Base-by-base conservation (phyloP, 2,797 vertebrate genomes). In the Saxicola maurus region DNA sequence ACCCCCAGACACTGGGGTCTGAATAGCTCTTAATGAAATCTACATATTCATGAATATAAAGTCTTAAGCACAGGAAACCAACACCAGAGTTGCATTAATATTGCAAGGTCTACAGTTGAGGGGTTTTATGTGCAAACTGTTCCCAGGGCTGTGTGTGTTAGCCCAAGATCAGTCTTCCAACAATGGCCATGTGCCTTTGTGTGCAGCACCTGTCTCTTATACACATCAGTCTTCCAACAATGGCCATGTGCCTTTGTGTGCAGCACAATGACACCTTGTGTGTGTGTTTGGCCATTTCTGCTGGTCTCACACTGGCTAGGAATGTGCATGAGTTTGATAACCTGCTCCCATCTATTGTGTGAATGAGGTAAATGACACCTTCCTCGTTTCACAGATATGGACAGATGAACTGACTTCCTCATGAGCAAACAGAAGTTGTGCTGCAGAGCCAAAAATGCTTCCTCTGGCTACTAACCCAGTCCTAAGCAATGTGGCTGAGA, bases 21-120 rank as follows among this genome's bases (percentile, higher is more conserved):
- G 93, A 96, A 95, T 95, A 81, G 90, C 38, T 59, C 82, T 67
- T 90, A 94, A 94, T 95, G 94, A 94, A 69, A 94, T 94, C 85
- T 95, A 20, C 92, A 94, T 96, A 92, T 95, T 79, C 85, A 89
- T 92, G 85, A 71, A 82, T 82, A 86, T 71, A 67, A 82, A 88
- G 48, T 82, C 82, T 80, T 91, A 79, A 91, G 57, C 88, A 77
- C 75, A 77, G 90, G 81, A 93, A 93, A 65, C 53, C 17, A 77
- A 53, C 23, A 49, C 46, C 61, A 80, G 61, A 1, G 0, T 52
- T 92, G 82, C 77, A 80, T 79, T 87, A 81, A 53, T 72, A 49
- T 45, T 68, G 20, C 17, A 73, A 83, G n/a, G 65, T 76, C 51
- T 79, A 33, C 45, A 11, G 18, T 66, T 82, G 0, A 1, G 6